These are phyloP conservation scores for Bombus superbus DNA, from an alignment of 1,140 invertebrate genomes.

Conservation along the genomic window DNA sequence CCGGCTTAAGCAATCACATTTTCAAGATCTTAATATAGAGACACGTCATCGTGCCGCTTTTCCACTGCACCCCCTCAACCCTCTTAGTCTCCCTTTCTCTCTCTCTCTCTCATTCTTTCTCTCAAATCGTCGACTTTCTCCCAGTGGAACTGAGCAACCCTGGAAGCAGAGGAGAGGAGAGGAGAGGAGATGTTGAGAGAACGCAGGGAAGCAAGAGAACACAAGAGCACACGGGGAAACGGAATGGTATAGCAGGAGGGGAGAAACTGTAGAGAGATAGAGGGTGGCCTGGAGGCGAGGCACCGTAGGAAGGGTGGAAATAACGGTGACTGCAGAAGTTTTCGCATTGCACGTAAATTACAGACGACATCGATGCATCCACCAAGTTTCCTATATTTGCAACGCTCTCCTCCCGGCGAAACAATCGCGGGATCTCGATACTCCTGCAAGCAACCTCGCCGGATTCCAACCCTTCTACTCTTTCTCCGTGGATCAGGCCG, in stretches of 20 bases:
- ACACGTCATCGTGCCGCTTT: slow-evolving; percentile 43
- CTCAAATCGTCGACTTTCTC: background rate
- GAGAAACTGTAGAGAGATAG: background rate
- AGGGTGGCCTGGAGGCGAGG: background rate
- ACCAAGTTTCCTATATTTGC: slow-evolving; percentile 43
- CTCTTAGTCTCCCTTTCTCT: background rate
- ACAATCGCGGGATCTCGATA: slow-evolving; percentile 44
- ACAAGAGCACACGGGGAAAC: background rate
- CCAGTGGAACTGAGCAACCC: background rate
- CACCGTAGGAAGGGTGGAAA: slow-evolving; percentile 7
- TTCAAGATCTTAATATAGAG: slow-evolving; percentile 56
- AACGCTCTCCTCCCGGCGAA: slow-evolving; percentile 17
- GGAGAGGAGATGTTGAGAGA: background rate
- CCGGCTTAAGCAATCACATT: slow-evolving; percentile 48
- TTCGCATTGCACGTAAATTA: slow-evolving; percentile 53
- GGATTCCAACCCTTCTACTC: background rate
- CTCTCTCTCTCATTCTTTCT: background rate
- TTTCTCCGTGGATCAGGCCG: background rate
- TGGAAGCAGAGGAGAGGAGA: background rate
- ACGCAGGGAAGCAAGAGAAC: background rate
- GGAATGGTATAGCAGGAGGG: background rate
- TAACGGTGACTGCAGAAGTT: slow-evolving; percentile 38
- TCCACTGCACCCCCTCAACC: background rate
- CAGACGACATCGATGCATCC: slow-evolving; percentile 52
- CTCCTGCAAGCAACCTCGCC: background rate